Conservation (phyloP, 2,888 invertebrate species). For the Zhuqinia jingwanae region DNA sequence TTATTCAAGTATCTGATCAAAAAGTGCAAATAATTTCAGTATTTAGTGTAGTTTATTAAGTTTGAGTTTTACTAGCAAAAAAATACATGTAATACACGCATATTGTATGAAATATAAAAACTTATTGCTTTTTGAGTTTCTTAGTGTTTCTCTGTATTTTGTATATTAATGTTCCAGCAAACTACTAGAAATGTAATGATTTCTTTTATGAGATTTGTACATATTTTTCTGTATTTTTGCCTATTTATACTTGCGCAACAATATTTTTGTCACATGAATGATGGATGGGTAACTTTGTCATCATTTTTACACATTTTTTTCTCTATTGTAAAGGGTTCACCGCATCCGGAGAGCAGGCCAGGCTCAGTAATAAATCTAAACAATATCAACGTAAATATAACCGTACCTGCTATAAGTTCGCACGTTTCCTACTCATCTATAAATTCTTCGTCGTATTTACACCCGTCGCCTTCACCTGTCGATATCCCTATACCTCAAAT, state of each 20-base stretch:
- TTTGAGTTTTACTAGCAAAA: too few species aligned
- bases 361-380: constrained; percentile 76
- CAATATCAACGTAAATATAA: constrained; percentile 72
- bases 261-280: constrained; percentile 2
- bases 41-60: too few species aligned
- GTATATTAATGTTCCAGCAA: too few species aligned
- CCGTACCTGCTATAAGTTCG: constrained; percentile 73
- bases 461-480: constrained; percentile 64
- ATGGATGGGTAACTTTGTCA: not conserved
- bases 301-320: not conserved
- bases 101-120: too few species aligned
- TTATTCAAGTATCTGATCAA: too few species aligned
- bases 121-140: too few species aligned
- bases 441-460: constrained; percentile 74
- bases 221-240: too few species aligned
- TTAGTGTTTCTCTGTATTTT: too few species aligned
- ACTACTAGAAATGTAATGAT: too few species aligned
- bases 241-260: not conserved
- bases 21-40: too few species aligned
- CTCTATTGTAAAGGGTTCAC: constrained; percentile 75
- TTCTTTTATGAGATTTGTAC: too few species aligned
- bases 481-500: constrained; percentile 62
- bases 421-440: constrained; percentile 78
- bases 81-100: too few species aligned
- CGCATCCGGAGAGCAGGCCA: constrained; percentile 76